Evolutionary conservation across 1,140 invertebrate genomes (phyloP).

Genomic region (Drosophila busckii): DNA sequence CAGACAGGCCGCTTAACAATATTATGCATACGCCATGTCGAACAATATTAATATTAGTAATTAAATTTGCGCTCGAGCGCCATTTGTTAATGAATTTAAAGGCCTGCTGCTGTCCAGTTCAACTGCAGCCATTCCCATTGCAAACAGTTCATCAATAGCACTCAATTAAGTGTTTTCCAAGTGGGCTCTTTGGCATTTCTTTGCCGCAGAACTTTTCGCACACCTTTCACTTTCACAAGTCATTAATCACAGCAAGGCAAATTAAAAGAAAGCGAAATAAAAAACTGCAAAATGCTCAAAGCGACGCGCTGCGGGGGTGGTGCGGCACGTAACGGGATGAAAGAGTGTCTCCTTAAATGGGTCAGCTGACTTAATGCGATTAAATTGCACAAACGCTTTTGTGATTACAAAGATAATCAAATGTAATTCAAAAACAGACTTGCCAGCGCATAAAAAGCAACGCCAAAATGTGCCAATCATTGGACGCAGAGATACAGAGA

Average conservation of each 20-base stretch:
- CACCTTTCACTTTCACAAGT: slow-evolving; percentile 64
- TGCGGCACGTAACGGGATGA: no score
- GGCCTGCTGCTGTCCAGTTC: neutral
- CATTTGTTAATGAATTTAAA: neutral
- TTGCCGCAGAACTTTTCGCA: slow-evolving; percentile 28
- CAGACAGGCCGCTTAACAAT: no score
- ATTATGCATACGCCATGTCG: slow-evolving; percentile 18
- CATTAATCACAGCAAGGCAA: slow-evolving; percentile 55
- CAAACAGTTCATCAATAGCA: slow-evolving; percentile 32
- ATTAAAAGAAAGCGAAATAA: slow-evolving; percentile 18
- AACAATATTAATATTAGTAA: neutral
- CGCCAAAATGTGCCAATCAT: neutral
- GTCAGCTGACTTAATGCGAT: slow-evolving; percentile 51
- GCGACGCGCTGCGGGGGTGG: no score
- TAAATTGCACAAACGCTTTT: slow-evolving; percentile 44
- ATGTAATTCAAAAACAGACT: slow-evolving; percentile 48
- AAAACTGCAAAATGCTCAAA: slow-evolving; percentile 30
- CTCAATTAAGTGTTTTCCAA: slow-evolving; percentile 40
- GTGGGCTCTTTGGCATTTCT: slow-evolving; percentile 9
- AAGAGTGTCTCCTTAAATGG: slow-evolving; percentile 36
- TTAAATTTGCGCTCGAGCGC: no score
- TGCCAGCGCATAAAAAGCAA: neutral
- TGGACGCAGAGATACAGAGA: neutral
- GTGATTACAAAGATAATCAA: slow-evolving; percentile 53
- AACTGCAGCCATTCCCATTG: neutral